Base-by-base conservation (phyloP, 2,797 vertebrate genomes). In the Chelon auratus region DNA sequence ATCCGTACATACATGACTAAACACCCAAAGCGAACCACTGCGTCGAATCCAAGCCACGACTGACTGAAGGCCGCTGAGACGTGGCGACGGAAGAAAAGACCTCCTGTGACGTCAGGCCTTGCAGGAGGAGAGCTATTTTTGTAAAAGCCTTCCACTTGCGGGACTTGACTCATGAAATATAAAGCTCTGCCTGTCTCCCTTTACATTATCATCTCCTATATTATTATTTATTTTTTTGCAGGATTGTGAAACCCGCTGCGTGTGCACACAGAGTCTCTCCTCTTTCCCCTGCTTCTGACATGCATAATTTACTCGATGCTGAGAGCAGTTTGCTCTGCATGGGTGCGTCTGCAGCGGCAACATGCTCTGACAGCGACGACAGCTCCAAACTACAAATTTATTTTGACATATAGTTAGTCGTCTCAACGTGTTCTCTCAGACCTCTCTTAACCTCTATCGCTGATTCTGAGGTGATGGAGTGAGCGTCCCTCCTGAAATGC, bases 51-150 rank as follows among this genome's bases (percentile, higher is more conserved):
- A 62, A 26, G 43, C 47, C 15, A 20, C 18, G 39, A 42, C 61
- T 36, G 57, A 84, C 15, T 74, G 48, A 73, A 62, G 77, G 52
- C 63, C 62, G 18, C 12, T 47, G 60, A 73, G 53, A 77, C 42
- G 10, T 15, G 22, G 57, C 11, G 22, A 42, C 10, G 37, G 48
- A 43, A 45, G 45, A 78, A 57, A 56, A 69, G 58, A 45, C 62
- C 37, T 80, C 57, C 40, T 51, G 10, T 89, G 85, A 90, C 86
- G 82, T 91, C 82, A 87, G 58, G 48, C 82, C 83, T 84, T 57
- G 47, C 39, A 77, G 85, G 78, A 78, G 33, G 22, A 10, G 69
- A 59, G 80, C 78, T 91, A 88, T 89, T 91, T 90, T 83, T 72
- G 61, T 58, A 26, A 52, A 33, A 68, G 14, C 40, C 67, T 52